Evolutionary conservation across 1,140 invertebrate species (phyloP).

Genomic region (Caerostris extrusa): DNA sequence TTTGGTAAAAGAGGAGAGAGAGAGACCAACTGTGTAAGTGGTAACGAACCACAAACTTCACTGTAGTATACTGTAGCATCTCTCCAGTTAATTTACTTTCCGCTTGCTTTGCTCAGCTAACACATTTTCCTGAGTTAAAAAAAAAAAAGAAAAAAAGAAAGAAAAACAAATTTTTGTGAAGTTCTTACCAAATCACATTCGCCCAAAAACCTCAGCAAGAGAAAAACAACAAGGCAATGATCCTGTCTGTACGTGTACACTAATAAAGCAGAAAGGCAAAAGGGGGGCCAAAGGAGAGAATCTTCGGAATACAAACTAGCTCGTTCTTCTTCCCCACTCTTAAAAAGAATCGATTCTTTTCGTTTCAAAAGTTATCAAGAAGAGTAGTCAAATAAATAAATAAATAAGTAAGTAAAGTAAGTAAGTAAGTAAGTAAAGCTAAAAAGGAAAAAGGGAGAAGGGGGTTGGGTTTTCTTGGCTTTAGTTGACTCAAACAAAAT

Average conservation of each 20-base stretch:
- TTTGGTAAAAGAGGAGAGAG: background rate
- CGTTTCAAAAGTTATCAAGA: constrained; percentile 75
- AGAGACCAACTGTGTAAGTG: constrained; percentile 5
- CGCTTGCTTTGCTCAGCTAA: background rate
- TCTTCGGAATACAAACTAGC: constrained; percentile 73
- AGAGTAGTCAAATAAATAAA: constrained; percentile 75
- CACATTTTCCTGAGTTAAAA: constrained; percentile 9
- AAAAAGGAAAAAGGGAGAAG: background rate
- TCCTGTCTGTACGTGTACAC: constrained; percentile 46
- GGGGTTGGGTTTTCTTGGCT: background rate
- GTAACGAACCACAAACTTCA: constrained; percentile 73
- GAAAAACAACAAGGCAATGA: constrained; percentile 8
- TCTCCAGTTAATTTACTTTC: constrained; percentile 69
- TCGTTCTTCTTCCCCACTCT: constrained; percentile 45
- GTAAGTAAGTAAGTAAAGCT: background rate
- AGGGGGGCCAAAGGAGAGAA: constrained; percentile 52
- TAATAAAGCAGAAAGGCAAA: constrained; percentile 64
- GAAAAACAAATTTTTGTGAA: constrained; percentile 30
- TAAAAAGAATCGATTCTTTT: constrained; percentile 62
- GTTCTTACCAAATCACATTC: constrained; percentile 65
- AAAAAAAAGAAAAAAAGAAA: background rate
- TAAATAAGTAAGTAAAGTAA: background rate
- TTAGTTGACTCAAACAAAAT: constrained; percentile 69
- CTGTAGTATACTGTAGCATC: background rate
- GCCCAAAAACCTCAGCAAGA: constrained; percentile 3